Percentiles rank a stretch among this genome's conserved stretches.
Conservation (phyloP, 2,888 invertebrate species). For the Cremastinae sp. region DNA sequence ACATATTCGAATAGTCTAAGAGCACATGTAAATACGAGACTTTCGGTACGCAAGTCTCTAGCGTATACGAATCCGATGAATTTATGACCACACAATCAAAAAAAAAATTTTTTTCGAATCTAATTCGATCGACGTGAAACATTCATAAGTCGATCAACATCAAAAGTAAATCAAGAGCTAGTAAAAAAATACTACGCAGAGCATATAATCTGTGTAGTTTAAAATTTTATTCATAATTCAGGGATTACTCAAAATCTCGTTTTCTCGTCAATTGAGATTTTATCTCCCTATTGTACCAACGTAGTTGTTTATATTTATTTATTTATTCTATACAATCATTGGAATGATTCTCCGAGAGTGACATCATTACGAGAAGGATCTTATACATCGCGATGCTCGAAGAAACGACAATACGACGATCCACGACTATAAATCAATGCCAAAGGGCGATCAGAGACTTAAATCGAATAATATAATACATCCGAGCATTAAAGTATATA, state of each 20-base stretch:
- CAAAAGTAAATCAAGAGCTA: no score
- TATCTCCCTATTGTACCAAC: no score
- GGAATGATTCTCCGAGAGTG: slow-evolving; percentile 19
- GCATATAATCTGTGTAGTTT: no score
- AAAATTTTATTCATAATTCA: no score
- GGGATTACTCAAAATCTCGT: no score
- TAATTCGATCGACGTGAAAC: no score
- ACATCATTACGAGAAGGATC: slow-evolving; percentile 44
- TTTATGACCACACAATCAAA: slow-evolving; percentile 45
- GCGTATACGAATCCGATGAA: slow-evolving; percentile 43
- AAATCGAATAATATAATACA: neutral
- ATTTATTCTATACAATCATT: neutral
- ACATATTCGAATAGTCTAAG: slow-evolving; percentile 35
- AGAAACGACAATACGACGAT: slow-evolving; percentile 49
- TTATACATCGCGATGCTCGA: slow-evolving; percentile 12
- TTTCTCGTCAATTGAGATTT: no score
- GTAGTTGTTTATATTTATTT: neutral
- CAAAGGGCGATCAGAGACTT: slow-evolving; percentile 43
- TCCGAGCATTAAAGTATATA: slow-evolving; percentile 2
- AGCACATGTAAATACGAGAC: slow-evolving; percentile 6
- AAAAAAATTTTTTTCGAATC: no score
- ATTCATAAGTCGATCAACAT: no score
- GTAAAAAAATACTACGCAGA: no score
- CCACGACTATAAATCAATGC: slow-evolving; percentile 55
- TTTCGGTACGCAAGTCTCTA: neutral